phyloP scores from a whole-genome alignment of 2,113 vertebrate species.

The Passerina amoena region DNA sequence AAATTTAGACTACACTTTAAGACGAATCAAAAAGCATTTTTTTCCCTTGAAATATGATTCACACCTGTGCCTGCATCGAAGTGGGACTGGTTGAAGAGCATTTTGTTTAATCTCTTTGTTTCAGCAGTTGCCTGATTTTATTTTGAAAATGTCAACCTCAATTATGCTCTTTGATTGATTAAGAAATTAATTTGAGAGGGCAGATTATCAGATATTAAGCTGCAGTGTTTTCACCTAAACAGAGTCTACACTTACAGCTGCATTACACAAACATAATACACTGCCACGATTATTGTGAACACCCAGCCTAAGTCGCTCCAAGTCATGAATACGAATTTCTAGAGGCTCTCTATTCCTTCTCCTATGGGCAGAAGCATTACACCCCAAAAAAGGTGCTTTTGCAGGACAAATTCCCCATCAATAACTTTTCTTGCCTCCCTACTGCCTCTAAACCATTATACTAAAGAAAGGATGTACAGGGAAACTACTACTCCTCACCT shows the following conservation, averaged over 20 bases:
- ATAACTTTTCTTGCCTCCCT: background rate
- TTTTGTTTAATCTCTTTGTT: background rate
- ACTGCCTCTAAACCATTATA: background rate
- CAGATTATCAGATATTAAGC: background rate
- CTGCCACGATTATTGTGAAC: fast-evolving
- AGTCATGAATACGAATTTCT: background rate
- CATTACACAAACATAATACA: background rate
- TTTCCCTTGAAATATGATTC: background rate
- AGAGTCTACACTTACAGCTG: background rate
- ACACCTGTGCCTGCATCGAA: background rate
- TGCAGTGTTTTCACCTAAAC: background rate
- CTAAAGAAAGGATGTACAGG: background rate
- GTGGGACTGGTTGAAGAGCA: background rate
- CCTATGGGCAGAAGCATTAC: background rate
- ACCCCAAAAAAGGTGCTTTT: background rate
- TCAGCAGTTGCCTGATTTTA: background rate
- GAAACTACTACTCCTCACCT: background rate
- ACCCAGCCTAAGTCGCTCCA: background rate
- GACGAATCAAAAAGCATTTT: background rate
- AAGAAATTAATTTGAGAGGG: background rate
- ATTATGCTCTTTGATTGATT: background rate
- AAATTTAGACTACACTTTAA: background rate
- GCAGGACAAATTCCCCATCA: background rate
- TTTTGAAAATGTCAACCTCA: background rate
- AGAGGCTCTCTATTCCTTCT: background rate